Percentiles rank a stretch among this genome's conserved stretches.
These are phyloP conservation scores for Drosophila simulans DNA, from an alignment of 1,140 invertebrate genomes.

Conservation along the genomic window DNA sequence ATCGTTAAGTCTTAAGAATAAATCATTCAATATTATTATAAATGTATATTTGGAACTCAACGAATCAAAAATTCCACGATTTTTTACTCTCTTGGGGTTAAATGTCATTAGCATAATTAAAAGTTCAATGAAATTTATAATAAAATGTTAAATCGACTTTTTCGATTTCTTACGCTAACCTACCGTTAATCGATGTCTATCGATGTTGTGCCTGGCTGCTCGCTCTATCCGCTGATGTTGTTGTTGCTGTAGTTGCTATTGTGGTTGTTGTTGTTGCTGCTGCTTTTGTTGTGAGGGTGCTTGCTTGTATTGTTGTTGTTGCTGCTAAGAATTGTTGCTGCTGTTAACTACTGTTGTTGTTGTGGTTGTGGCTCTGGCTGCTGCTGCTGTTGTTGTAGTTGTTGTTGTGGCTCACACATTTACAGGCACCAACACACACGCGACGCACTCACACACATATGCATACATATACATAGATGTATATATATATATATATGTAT, in stretches of 20 bases:
- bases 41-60: no score
- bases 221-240: constrained; percentile 45
- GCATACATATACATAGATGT: constrained; percentile 24
- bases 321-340: constrained; percentile 26
- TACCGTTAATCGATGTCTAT: constrained; percentile 81
- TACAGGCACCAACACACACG: constrained; percentile 63
- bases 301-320: constrained; percentile 24
- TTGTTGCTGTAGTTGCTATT: constrained; percentile 42
- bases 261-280: constrained; percentile 30
- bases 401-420: constrained; percentile 61
- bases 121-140: neutral
- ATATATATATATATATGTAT: constrained; percentile 24
- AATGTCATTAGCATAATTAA: no score
- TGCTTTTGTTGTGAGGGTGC: constrained; percentile 23
- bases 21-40: no score
- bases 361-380: constrained; percentile 25
- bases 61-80: no score
- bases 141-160: neutral
- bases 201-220: constrained; percentile 65
- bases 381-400: constrained; percentile 30
- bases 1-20: no score
- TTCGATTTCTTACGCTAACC: constrained; percentile 23
- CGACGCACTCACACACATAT: constrained; percentile 58
- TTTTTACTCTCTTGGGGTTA: no score
- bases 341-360: constrained; percentile 45